Evolutionary conservation across 2,797 vertebrate species (phyloP).

Genomic region (Oreochromis grahami): DNA sequence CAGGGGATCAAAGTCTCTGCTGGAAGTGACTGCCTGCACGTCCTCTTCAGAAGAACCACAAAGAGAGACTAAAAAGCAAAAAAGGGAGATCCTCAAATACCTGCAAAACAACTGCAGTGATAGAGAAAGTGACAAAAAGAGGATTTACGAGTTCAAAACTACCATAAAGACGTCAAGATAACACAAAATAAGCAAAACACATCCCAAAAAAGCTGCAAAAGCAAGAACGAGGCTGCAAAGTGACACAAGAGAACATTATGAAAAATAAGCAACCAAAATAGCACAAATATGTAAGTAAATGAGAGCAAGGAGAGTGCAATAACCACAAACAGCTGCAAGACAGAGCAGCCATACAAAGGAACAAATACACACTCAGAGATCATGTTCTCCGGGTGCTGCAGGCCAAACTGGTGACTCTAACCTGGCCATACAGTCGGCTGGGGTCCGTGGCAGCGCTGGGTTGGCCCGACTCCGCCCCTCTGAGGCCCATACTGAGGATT

Average conservation of each 20-base stretch:
- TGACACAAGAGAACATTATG: background rate
- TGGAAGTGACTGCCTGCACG: background rate
- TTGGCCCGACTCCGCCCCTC: too few species aligned
- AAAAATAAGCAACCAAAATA: rapidly evolving
- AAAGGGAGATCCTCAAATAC: background rate
- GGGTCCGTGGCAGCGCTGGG: rapidly evolving
- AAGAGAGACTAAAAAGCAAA: background rate
- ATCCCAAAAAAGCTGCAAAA: background rate
- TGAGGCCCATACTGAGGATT: background rate
- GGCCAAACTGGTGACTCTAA: background rate
- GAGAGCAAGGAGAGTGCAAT: background rate
- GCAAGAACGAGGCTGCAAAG: background rate
- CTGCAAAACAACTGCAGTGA: background rate
- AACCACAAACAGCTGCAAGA: background rate
- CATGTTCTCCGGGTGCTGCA: background rate
- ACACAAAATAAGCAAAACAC: background rate
- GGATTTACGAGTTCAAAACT: background rate
- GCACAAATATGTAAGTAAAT: background rate
- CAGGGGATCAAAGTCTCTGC: background rate
- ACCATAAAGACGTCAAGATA: background rate
- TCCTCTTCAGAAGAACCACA: background rate
- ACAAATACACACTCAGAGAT: rapidly evolving
- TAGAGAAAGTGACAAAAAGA: background rate
- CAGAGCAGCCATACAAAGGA: rapidly evolving
- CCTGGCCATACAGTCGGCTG: background rate